These are phyloP conservation scores for Sarcophaga subvicina DNA, from an alignment of 2,888 invertebrate genomes.

Conservation along the genomic window DNA sequence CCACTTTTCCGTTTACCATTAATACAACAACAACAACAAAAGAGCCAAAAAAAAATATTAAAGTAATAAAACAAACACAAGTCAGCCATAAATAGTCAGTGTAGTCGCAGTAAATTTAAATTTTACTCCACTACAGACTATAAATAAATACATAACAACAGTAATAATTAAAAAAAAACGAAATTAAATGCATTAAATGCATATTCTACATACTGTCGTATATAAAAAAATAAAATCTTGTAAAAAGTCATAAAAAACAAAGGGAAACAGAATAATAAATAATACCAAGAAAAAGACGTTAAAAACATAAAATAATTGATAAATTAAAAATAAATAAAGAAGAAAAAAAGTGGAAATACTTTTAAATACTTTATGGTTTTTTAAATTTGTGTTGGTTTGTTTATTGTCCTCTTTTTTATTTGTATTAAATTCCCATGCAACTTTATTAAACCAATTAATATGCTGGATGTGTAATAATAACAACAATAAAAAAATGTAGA, in stretches of 20 bases:
- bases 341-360: constrained; percentile 34
- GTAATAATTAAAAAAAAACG: not conserved
- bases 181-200: constrained; percentile 13
- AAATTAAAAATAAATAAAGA: constrained; percentile 50
- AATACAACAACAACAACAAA: constrained; percentile 34
- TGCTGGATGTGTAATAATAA: constrained; percentile 63
- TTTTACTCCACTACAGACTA: constrained; percentile 9
- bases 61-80: constrained; percentile 22
- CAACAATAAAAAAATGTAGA: constrained; percentile 7
- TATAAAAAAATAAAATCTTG: constrained; percentile 23
- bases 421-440: constrained; percentile 26
- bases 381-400: not conserved
- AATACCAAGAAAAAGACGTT: constrained; percentile 25
- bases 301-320: constrained; percentile 54
- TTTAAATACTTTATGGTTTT: constrained; percentile 37
- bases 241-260: not conserved
- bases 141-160: not conserved
- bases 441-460: constrained; percentile 64
- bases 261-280: constrained; percentile 16
- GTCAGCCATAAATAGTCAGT: constrained; percentile 48
- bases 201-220: not conserved
- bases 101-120: constrained; percentile 33
- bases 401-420: constrained; percentile 8
- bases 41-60: not conserved
- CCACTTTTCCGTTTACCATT: constrained; percentile 62